Base-by-base conservation (phyloP, 2,113 vertebrate genomes). In the Hyperopisus bebe region DNA sequence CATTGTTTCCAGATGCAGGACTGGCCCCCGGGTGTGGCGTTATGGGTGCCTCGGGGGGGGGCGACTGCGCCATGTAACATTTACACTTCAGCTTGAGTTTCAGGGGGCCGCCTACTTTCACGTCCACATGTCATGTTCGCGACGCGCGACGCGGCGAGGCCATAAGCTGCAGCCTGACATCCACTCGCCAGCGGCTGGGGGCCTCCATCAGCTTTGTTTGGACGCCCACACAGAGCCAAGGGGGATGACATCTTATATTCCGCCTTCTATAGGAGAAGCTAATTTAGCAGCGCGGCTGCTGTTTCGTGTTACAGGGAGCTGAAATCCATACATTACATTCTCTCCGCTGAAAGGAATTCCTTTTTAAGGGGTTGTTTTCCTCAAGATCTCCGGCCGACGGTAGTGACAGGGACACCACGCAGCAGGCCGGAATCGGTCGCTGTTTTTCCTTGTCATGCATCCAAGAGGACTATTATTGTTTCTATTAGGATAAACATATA, bases 221-320 rank as follows among this genome's bases (percentile, higher is more conserved):
- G 21, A 47, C 21, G 15, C 44, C 42, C 24, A 24, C 44, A 8
- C 44, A 84, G 82, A 39, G 24, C 82, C 82, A 11, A 13, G 7
- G 8, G 82, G 44, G 82, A 47, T 47, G 44, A 46, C 3, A 84
- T n/a, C 19, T 47, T n/a, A 84, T 84, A 47, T n/a, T n/a, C 19
- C 0, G 21, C 19, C 44, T 24, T 84, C 82, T 46, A 47, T 46
- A 84, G 44, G 24, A 44, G 42, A 5, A 46, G 24, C 44, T 39
- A 47, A 84, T 84, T 47, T 84, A 42, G 74, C 74, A 80, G 13
- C 10, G 1, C 7, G 21, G 82, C 82, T 44, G 82, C 44, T 47
- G 82, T 84, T 47, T 84, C 44, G 39, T 24, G 44, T 84, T 84
- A 84, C 44, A 84, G 82, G 82, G 82, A 80, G 42, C 82, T 84